Evolutionary conservation across 1,140 invertebrate genomes (phyloP).

Genomic region (Caenorhabditis remanei): DNA sequence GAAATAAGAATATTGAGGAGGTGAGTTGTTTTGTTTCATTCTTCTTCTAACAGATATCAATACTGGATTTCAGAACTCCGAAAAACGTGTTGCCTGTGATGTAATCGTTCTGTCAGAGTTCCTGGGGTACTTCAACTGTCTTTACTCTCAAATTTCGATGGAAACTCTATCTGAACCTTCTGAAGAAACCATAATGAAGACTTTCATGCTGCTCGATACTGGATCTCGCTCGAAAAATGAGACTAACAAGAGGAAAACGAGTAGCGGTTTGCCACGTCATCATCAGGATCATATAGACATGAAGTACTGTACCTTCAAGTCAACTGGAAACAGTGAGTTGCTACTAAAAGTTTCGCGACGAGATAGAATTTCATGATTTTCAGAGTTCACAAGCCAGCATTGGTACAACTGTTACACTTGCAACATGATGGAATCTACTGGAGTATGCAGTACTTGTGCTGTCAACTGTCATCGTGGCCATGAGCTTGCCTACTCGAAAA

Average conservation of each 20-base stretch:
- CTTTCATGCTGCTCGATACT: constrained; percentile 10
- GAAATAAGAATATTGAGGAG: background rate
- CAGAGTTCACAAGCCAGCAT: constrained; percentile 95
- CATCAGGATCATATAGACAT: background rate
- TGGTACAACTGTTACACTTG: constrained; percentile 97
- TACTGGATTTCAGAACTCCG: background rate
- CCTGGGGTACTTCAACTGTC: constrained; percentile 6
- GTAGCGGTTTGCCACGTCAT: background rate
- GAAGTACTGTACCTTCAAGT: constrained; percentile 16
- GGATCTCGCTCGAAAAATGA: background rate
- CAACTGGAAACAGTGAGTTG: background rate
- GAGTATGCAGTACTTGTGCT: constrained; percentile 96
- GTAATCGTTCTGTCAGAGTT: background rate
- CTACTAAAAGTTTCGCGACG: too few species aligned
- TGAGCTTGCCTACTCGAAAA: constrained; percentile 97
- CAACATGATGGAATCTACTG: constrained; percentile 96
- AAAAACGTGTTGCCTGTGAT: constrained; percentile 17
- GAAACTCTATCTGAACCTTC: background rate
- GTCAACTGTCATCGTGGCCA: constrained; percentile 95
- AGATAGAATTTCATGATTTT: background rate
- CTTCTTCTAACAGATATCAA: background rate
- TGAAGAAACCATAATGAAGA: background rate
- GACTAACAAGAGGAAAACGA: background rate
- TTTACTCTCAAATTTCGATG: background rate
- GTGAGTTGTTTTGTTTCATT: background rate